These are phyloP conservation scores for Solenopsis invicta DNA, from an alignment of 1,140 invertebrate genomes.

Conservation along the genomic window DNA sequence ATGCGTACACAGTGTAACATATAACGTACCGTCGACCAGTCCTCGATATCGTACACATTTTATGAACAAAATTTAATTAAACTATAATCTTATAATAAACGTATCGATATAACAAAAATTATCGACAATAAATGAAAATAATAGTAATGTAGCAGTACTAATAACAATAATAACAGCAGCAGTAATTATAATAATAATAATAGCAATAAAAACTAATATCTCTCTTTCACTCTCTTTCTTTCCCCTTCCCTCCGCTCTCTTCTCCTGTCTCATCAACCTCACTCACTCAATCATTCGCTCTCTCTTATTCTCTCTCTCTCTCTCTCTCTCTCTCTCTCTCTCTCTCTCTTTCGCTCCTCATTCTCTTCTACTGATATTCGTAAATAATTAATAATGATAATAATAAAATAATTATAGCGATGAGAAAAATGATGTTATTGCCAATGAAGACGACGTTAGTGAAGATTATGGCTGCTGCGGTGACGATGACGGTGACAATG, in stretches of 20 bases:
- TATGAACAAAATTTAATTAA: conserved; percentile 72
- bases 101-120: conserved; percentile 64
- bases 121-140: conserved; percentile 60
- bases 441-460: conserved; percentile 43
- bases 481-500: conserved; percentile 56
- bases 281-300: background rate
- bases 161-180: conserved; percentile 66
- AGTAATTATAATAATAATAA: conserved; percentile 52
- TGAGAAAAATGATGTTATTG: conserved; percentile 55
- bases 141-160: conserved; percentile 52
- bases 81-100: conserved; percentile 66
- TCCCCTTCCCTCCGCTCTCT: background rate
- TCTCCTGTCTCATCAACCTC: background rate
- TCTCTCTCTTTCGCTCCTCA: background rate
- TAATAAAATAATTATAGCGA: conserved; percentile 43
- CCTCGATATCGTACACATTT: conserved; percentile 82
- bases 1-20: conserved; percentile 80
- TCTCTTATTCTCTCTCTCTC: background rate
- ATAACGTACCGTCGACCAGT: conserved; percentile 84
- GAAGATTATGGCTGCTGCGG: conserved; percentile 32
- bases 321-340: background rate
- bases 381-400: conserved; percentile 38
- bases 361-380: conserved; percentile 7
- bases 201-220: conserved; percentile 54
- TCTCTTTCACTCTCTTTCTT: background rate